Percentiles rank a stretch among this genome's conserved stretches.
These are phyloP conservation scores for Zoanthus sociatus DNA, from an alignment of 92 coral and sea anemone species.

Conservation along the genomic window DNA sequence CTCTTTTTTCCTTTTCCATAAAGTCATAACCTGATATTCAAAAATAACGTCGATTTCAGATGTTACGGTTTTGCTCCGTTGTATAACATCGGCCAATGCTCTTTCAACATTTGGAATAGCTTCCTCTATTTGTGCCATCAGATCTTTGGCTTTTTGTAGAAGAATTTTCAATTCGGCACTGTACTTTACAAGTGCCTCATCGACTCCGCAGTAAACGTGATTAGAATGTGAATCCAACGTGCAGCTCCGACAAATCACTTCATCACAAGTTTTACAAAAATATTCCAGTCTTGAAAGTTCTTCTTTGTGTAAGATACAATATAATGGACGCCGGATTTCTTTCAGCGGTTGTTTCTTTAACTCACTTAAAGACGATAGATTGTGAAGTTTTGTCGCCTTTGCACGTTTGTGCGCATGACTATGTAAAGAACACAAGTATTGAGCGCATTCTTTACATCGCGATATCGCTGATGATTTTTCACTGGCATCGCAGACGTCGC, in stretches of 20 bases:
- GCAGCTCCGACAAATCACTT: slow-evolving; percentile 63
- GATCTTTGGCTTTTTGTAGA: slow-evolving; percentile 56
- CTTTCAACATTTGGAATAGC: slow-evolving; percentile 54
- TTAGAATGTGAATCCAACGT: slow-evolving; percentile 30
- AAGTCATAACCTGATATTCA: slow-evolving; percentile 65
- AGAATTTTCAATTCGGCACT: slow-evolving; percentile 44
- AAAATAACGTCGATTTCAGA: slow-evolving; percentile 67
- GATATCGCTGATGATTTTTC: slow-evolving; percentile 70
- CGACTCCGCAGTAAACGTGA: slow-evolving; percentile 57
- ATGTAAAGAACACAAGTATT: slow-evolving; percentile 64
- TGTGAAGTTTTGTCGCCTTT: slow-evolving; percentile 55
- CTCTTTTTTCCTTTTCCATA: slow-evolving; percentile 69
- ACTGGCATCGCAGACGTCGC: slow-evolving; percentile 76
- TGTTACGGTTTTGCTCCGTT: slow-evolving; percentile 52
- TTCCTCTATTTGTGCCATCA: slow-evolving; percentile 52
- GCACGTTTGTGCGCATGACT: slow-evolving; percentile 71
- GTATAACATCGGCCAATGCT: slow-evolving; percentile 44
- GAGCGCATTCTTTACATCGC: slow-evolving; percentile 76
- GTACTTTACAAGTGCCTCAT: slow-evolving; percentile 62
- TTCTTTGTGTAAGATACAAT: slow-evolving; percentile 49
- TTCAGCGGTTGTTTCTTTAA: slow-evolving; percentile 65
- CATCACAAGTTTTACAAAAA: slow-evolving; percentile 65
- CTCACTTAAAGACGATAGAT: slow-evolving; percentile 43
- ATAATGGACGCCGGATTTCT: slow-evolving; percentile 66
- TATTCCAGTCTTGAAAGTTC: slow-evolving; percentile 44